These are phyloP conservation scores for Poliocrania exsul DNA, from an alignment of 2,797 vertebrate species.

Conservation along the genomic window DNA sequence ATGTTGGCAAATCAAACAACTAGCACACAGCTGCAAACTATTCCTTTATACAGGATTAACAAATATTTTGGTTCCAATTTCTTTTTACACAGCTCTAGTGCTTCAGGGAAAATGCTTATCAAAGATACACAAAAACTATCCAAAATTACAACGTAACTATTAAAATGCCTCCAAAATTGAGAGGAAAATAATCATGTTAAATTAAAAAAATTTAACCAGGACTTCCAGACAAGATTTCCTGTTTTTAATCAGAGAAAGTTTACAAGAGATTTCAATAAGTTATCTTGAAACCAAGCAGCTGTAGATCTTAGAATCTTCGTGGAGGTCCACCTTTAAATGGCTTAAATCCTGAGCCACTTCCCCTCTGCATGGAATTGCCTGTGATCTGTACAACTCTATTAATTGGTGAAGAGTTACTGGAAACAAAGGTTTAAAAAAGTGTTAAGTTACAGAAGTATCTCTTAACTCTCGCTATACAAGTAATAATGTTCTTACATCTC, in stretches of 20 bases:
- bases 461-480: not conserved
- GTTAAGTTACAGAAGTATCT: not conserved
- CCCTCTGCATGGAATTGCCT: slow-evolving; percentile 88
- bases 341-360: slow-evolving; percentile 92
- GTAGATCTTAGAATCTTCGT: slow-evolving; percentile 85
- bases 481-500: not conserved
- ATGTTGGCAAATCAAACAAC: slow-evolving; percentile 71
- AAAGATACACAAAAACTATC: slow-evolving; percentile 76
- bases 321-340: slow-evolving; percentile 91
- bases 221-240: slow-evolving; percentile 75
- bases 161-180: slow-evolving; percentile 82
- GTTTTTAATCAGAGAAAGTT: slow-evolving; percentile 75
- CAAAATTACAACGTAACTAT: slow-evolving; percentile 80
- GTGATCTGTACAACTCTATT: slow-evolving; percentile 97
- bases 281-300: slow-evolving; percentile 75
- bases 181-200: slow-evolving; percentile 79
- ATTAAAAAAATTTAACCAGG: slow-evolving; percentile 76
- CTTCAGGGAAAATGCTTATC: slow-evolving; percentile 68
- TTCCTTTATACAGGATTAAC: slow-evolving; percentile 60
- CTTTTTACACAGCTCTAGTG: slow-evolving; percentile 64
- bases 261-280: slow-evolving; percentile 82
- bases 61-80: slow-evolving; percentile 64
- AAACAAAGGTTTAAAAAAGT: slow-evolving; percentile 51
- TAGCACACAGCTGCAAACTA: slow-evolving; percentile 67
- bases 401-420: slow-evolving; percentile 92